These are phyloP conservation scores for Cyrtonyx montezumae DNA, from an alignment of 2,113 vertebrate genomes.

Conservation along the genomic window DNA sequence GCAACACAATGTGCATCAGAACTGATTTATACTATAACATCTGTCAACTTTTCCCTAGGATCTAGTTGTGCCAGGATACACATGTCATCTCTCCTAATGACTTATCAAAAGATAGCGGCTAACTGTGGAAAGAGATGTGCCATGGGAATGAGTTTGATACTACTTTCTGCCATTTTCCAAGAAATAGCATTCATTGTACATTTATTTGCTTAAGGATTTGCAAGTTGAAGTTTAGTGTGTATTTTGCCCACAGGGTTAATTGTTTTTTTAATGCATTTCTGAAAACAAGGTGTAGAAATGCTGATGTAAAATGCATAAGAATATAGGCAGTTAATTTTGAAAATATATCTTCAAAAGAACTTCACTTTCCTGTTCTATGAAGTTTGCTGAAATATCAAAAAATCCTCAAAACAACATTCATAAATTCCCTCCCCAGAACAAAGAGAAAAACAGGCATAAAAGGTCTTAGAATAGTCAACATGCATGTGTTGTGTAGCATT, in stretches of 20 bases:
- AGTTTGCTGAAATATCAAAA: background rate
- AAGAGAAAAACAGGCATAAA: background rate
- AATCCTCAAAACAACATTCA: background rate
- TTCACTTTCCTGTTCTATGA: background rate
- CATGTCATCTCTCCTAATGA: conserved; percentile 62
- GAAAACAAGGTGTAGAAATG: background rate
- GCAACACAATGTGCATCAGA: conserved; percentile 48
- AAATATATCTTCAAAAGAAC: background rate
- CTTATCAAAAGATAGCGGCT: conserved; percentile 49
- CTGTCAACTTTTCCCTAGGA: conserved; percentile 67
- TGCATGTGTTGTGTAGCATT: background rate
- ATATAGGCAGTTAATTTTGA: background rate
- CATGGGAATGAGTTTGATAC: background rate
- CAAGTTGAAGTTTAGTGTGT: background rate
- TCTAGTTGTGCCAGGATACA: conserved; percentile 65
- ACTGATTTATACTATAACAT: conserved; percentile 74
- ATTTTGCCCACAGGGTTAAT: background rate
- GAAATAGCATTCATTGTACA: background rate
- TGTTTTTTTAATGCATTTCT: background rate
- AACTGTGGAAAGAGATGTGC: background rate
- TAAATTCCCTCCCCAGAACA: accelerated
- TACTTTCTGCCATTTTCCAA: conserved; percentile 5
- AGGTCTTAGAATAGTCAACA: accelerated
- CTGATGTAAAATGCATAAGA: background rate
- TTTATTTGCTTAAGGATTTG: background rate